Conservation (phyloP, 2,888 invertebrate genomes). For the Cylloceria caligata region DNA sequence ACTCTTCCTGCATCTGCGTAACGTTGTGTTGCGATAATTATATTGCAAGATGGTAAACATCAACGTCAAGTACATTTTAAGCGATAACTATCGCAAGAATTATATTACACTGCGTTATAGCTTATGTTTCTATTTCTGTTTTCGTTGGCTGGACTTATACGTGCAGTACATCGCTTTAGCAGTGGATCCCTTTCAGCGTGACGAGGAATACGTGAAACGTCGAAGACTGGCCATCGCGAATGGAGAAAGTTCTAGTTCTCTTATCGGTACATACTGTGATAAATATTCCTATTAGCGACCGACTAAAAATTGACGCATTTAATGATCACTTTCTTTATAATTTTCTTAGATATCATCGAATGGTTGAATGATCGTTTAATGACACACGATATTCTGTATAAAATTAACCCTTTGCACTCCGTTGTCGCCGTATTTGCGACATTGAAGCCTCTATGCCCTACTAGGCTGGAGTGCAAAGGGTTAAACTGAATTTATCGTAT, state of each 20-base stretch:
- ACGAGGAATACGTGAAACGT: not conserved
- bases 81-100: not conserved
- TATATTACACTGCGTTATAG: no score
- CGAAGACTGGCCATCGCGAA: no score
- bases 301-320: not conserved
- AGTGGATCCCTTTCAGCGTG: constrained; percentile 15
- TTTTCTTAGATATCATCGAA: no score
- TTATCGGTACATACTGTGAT: not conserved
- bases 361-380: no score
- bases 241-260: constrained; percentile 25
- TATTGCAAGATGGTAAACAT: not conserved
- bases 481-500: no score
- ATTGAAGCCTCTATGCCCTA: no score
- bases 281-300: not conserved
- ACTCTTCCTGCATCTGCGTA: constrained; percentile 23
- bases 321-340: no score
- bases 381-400: no score
- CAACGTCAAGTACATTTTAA: not conserved
- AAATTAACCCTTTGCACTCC: no score
- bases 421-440: no score
- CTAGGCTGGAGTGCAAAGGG: no score
- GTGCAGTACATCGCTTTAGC: not conserved
- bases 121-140: not conserved
- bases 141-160: not conserved
- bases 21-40: not conserved